phyloP scores from a whole-genome alignment of 2,113 vertebrate species.

The Geococcyx californianus region DNA sequence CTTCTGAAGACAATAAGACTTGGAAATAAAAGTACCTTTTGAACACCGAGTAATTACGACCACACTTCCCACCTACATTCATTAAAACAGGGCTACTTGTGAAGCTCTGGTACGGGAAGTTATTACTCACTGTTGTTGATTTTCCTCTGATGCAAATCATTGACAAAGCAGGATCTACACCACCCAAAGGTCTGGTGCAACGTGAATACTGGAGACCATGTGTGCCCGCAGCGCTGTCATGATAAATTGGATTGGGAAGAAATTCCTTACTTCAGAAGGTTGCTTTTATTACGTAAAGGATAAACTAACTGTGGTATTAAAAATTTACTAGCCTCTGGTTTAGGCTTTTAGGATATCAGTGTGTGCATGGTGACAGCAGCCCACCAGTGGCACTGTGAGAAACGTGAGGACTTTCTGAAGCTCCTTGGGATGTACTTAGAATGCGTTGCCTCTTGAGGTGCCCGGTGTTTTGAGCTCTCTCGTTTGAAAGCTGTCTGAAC shows the following conservation, averaged over 20 bases:
- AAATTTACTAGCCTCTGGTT: neutral
- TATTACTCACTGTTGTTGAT: constrained; percentile 10
- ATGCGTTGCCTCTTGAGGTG: neutral
- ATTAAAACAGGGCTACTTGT: constrained; percentile 4
- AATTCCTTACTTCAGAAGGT: neutral
- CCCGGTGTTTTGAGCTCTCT: neutral
- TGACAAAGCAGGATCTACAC: neutral
- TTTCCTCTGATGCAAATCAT: neutral
- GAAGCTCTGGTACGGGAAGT: constrained; percentile 1
- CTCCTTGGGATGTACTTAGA: fast-evolving
- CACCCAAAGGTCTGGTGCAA: neutral
- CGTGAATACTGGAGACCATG: neutral
- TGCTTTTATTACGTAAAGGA: neutral
- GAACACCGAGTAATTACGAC: constrained; percentile 8
- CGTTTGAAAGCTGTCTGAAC: neutral
- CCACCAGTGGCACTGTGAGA: neutral
- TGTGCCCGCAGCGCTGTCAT: neutral
- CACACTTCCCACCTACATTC: constrained; percentile 1
- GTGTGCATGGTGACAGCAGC: neutral
- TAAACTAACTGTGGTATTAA: neutral
- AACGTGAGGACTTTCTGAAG: neutral
- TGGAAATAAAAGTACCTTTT: constrained; percentile 21
- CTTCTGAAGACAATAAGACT: constrained; percentile 17
- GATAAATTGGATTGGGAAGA: neutral
- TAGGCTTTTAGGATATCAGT: neutral